Percentiles rank a stretch among this genome's conserved stretches.
These are phyloP conservation scores for Metellina segmentata DNA, from an alignment of 2,888 invertebrate species.

Conservation along the genomic window DNA sequence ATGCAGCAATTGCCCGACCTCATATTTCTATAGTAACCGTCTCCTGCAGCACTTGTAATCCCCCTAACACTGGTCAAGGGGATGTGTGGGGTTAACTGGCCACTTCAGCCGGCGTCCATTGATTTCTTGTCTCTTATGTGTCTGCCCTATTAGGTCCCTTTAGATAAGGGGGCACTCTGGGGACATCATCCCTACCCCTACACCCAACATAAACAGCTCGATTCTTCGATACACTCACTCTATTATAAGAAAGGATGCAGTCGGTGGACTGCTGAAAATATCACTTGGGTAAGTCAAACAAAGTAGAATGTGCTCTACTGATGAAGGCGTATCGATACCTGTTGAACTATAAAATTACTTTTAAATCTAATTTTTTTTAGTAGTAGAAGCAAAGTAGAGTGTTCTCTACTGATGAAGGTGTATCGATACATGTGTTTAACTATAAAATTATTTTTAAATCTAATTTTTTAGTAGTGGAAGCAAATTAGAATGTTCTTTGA, in stretches of 20 bases:
- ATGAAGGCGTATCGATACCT: too few species aligned
- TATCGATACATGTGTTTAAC: too few species aligned
- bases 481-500: too few species aligned
- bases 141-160: conserved; percentile 52
- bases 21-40: background rate
- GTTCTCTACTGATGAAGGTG: too few species aligned
- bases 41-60: background rate
- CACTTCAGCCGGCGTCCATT: background rate
- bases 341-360: too few species aligned
- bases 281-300: background rate
- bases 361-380: too few species aligned
- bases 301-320: too few species aligned
- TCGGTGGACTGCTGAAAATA: background rate
- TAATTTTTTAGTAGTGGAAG: too few species aligned
- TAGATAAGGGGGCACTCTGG: conserved; percentile 54
- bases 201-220: conserved; percentile 38
- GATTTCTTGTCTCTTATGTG: conserved; percentile 7
- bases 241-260: background rate
- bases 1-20: background rate
- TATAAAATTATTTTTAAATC: too few species aligned
- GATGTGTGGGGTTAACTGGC: conserved; percentile 15
- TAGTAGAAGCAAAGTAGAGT: too few species aligned
- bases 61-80: background rate
- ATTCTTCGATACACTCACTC: conserved; percentile 44
- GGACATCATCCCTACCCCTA: background rate